Percentiles rank a stretch among this genome's conserved stretches.
Conservation (phyloP, 2,888 invertebrate species). For the Scaptomyza cyrtandrae region DNA sequence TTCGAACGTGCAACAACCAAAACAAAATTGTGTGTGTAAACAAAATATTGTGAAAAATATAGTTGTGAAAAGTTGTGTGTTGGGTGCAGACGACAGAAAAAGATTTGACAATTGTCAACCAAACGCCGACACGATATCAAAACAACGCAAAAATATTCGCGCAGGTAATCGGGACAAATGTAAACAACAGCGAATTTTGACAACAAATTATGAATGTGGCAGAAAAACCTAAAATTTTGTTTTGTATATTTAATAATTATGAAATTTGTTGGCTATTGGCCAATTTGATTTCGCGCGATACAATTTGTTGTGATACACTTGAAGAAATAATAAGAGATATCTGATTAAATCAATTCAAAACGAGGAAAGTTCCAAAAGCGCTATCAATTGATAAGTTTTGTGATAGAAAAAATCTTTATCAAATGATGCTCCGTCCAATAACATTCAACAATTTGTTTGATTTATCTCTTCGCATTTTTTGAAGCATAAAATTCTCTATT, state of each 20-base stretch:
- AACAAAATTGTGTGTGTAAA: conserved; percentile 25
- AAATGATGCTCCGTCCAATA: too few species aligned
- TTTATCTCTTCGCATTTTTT: neutral
- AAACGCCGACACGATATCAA: conserved; percentile 23
- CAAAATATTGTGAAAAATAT: conserved; percentile 36
- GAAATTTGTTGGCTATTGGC: conserved; percentile 63
- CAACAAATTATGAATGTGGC: conserved; percentile 13
- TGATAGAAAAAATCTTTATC: too few species aligned
- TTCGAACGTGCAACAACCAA: conserved; percentile 37
- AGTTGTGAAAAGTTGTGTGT: conserved; percentile 36
- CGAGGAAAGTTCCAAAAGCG: too few species aligned
- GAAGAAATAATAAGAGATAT: neutral
- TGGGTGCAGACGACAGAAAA: conserved; percentile 13
- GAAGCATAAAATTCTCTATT: neutral
- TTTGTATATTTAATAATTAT: conserved; percentile 44
- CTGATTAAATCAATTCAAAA: too few species aligned
- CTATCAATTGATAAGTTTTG: too few species aligned
- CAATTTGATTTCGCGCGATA: conserved; percentile 38
- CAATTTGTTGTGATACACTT: conserved; percentile 1
- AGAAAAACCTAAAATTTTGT: conserved; percentile 1
- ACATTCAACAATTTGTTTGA: neutral
- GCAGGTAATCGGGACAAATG: conserved; percentile 41
- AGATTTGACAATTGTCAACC: conserved; percentile 35
- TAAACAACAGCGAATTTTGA: conserved; percentile 7
- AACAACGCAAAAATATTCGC: conserved; percentile 8